A percentile compares a stretch with the other conserved stretches of the same genome.
Conservation (phyloP, 2,797 vertebrate species). For the Orestias chungarensis region DNA sequence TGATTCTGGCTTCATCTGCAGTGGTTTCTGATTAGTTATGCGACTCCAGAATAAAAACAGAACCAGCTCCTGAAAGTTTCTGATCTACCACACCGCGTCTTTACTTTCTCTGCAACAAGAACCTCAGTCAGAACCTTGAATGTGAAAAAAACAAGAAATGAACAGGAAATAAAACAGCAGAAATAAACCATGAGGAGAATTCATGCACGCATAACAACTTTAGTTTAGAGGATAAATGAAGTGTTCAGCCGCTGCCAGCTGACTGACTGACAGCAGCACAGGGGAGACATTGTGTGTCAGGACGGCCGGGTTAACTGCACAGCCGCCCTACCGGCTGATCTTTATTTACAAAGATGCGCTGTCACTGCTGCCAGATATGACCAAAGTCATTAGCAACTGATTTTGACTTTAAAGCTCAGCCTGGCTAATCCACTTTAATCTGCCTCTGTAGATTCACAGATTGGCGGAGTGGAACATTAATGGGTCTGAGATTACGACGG, state of each 20-base stretch:
- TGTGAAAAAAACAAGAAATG: no score
- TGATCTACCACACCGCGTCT: no score
- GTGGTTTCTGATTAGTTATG: no score
- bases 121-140: no score
- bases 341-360: conserved; percentile 53
- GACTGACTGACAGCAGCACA: conserved; percentile 51
- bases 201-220: conserved; percentile 11
- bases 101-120: no score
- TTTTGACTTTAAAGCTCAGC: conserved; percentile 60
- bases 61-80: no score
- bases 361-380: conserved; percentile 50
- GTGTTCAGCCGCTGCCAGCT: conserved; percentile 36
- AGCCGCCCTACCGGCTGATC: conserved; percentile 36
- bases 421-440: conserved; percentile 61
- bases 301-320: conserved; percentile 38
- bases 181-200: not conserved
- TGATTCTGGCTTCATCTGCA: no score
- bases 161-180: not conserved
- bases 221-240: conserved; percentile 28
- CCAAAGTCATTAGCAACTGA: conserved; percentile 53
- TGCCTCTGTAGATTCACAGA: conserved; percentile 32
- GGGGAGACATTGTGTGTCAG: conserved; percentile 40
- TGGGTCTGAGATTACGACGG: not conserved
- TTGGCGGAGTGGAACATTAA: conserved; percentile 6
- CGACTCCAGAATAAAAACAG: no score